These are phyloP conservation scores for Anser brachyrhynchus DNA, from an alignment of 2,113 vertebrate genomes.

Conservation along the genomic window DNA sequence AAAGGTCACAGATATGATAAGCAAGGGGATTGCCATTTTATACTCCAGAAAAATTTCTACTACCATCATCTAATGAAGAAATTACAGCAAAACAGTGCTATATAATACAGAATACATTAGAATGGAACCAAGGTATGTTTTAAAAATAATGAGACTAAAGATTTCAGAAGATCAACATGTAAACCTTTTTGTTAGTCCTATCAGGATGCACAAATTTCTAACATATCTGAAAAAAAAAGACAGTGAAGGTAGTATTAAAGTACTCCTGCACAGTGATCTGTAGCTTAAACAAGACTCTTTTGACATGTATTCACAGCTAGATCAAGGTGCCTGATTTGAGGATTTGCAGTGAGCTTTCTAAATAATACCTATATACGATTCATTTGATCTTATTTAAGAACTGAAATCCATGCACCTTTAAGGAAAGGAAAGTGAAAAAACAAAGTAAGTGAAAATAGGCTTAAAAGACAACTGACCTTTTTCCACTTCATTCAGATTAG, in stretches of 20 bases:
- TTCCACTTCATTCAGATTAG: slow-evolving; percentile 99
- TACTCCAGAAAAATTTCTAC: neutral
- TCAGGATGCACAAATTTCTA: neutral
- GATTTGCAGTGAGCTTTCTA: slow-evolving; percentile 44
- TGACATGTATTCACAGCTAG: neutral
- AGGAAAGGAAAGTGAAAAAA: slow-evolving; percentile 65
- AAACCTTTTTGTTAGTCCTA: neutral
- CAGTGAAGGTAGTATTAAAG: neutral
- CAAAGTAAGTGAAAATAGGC: slow-evolving; percentile 74
- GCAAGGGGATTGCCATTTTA: neutral
- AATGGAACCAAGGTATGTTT: neutral
- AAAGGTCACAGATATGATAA: neutral
- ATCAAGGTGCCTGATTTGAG: neutral
- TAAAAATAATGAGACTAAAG: neutral
- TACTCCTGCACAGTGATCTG: neutral
- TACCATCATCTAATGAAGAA: neutral
- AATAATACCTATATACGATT: neutral
- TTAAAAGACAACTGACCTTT: slow-evolving; percentile 96
- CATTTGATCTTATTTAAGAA: slow-evolving; percentile 25
- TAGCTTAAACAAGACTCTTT: neutral
- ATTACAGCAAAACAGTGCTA: neutral
- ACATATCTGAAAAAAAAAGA: slow-evolving; percentile 20
- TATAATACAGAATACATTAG: neutral
- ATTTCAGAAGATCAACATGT: neutral
- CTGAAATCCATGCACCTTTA: slow-evolving; percentile 66